These are phyloP conservation scores for Pelochelys cantorii DNA, from an alignment of 2,797 vertebrate species.

Conservation along the genomic window DNA sequence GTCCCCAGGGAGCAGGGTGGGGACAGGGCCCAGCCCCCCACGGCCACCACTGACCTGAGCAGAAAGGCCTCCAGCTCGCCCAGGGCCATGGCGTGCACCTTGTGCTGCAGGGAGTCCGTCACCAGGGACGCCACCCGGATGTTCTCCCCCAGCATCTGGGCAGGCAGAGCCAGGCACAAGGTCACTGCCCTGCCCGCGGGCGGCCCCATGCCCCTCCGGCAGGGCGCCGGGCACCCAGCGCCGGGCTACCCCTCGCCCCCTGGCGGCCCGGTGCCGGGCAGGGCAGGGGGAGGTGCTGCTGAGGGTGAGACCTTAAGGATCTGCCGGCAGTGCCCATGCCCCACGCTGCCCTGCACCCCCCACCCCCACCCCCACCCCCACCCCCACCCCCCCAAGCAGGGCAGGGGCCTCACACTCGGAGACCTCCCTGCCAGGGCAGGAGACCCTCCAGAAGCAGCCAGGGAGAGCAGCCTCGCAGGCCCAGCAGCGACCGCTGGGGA, in stretches of 20 bases:
- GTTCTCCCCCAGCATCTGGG: constrained; percentile 97
- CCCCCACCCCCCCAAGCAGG: neutral
- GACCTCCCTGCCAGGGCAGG: neutral
- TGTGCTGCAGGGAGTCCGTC: constrained; percentile 85
- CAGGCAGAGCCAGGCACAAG: neutral
- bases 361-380: too few species aligned
- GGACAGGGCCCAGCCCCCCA: neutral
- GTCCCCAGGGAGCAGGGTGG: neutral
- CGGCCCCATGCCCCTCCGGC: accelerated
- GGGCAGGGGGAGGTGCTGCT: neutral
- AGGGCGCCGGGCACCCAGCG: neutral
- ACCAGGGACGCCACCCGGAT: constrained; percentile 90
- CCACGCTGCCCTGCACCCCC: neutral
- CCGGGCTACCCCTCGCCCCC: neutral
- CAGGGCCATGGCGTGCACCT: constrained; percentile 90
- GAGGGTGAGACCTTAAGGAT: too few species aligned
- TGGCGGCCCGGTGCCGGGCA: neutral
- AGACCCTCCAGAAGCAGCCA: neutral
- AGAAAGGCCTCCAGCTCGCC: constrained; percentile 92
- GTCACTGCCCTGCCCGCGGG: neutral
- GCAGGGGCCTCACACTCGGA: neutral
- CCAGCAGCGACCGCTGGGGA: neutral
- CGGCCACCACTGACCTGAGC: constrained; percentile 82
- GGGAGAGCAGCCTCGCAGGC: neutral
- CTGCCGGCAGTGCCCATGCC: neutral